phyloP scores from a whole-genome alignment of 1,140 invertebrate genomes.

The Bursaphelenchus mucronatus region DNA sequence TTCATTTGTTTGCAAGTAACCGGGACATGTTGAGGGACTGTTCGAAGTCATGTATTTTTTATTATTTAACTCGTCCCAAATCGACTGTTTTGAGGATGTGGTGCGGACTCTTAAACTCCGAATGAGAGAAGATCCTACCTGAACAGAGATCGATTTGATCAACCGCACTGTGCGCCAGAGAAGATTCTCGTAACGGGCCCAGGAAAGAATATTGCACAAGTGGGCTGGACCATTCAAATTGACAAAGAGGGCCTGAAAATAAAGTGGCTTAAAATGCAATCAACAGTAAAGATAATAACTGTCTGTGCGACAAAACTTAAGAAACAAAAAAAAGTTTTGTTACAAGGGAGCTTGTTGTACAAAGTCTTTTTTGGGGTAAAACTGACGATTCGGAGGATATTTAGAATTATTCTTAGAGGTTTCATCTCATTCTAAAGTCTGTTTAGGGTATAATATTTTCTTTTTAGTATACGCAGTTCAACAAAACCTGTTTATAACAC shows the following conservation, averaged over 20 bases:
- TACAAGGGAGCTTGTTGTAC: no score
- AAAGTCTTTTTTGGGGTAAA: no score
- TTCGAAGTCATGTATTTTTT: neutral
- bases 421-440: no score
- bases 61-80: neutral
- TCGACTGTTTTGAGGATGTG: slow-evolving; percentile 4
- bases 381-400: slow-evolving; percentile 1
- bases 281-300: neutral
- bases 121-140: slow-evolving; percentile 18
- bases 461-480: no score
- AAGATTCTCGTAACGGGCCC: slow-evolving; percentile 34
- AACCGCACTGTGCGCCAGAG: slow-evolving; percentile 26
- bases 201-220: slow-evolving; percentile 29
- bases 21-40: neutral
- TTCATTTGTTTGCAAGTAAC: neutral
- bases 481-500: no score
- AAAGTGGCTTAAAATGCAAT: neutral
- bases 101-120: neutral
- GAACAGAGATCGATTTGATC: slow-evolving; percentile 35
- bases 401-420: slow-evolving; percentile 2
- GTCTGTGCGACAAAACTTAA: no score
- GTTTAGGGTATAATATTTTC: no score
- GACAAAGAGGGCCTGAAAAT: slow-evolving; percentile 35
- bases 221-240: slow-evolving; percentile 32
- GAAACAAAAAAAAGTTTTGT: no score